Conservation (phyloP, 1,140 invertebrate genomes). For the Trialeurodes vaporariorum region DNA sequence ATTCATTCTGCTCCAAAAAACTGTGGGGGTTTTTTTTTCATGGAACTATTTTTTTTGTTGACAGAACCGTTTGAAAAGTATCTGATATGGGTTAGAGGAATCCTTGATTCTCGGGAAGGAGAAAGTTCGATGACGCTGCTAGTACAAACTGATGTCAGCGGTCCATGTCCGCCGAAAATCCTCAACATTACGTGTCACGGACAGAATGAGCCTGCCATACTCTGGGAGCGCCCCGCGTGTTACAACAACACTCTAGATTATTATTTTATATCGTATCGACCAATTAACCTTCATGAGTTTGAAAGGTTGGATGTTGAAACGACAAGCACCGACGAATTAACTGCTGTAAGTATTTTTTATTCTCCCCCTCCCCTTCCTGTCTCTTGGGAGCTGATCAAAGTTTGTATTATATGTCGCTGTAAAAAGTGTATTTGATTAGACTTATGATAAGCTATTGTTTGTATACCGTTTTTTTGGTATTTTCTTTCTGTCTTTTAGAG, state of each 20-base stretch:
- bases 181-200: constrained; percentile 60
- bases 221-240: background rate
- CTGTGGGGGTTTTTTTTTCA: background rate
- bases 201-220: constrained; percentile 36
- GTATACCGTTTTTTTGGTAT: too few species aligned
- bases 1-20: too few species aligned
- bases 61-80: constrained; percentile 70
- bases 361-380: too few species aligned
- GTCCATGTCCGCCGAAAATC: constrained; percentile 64
- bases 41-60: constrained; percentile 28
- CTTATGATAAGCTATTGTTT: too few species aligned
- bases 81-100: constrained; percentile 73
- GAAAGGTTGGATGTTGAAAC: background rate
- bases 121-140: constrained; percentile 56
- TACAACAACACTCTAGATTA: constrained; percentile 2
- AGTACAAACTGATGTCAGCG: constrained; percentile 65
- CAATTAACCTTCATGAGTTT: background rate
- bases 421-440: too few species aligned
- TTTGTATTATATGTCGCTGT: too few species aligned
- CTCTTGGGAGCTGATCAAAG: too few species aligned
- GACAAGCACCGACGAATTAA: too few species aligned
- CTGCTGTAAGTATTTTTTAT: too few species aligned
- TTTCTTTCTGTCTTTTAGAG: too few species aligned
- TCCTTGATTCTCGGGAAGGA: constrained; percentile 46
- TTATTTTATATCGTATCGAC: background rate